These are phyloP conservation scores for Trichacis sp. DNA, from an alignment of 2,888 invertebrate genomes.

Conservation along the genomic window DNA sequence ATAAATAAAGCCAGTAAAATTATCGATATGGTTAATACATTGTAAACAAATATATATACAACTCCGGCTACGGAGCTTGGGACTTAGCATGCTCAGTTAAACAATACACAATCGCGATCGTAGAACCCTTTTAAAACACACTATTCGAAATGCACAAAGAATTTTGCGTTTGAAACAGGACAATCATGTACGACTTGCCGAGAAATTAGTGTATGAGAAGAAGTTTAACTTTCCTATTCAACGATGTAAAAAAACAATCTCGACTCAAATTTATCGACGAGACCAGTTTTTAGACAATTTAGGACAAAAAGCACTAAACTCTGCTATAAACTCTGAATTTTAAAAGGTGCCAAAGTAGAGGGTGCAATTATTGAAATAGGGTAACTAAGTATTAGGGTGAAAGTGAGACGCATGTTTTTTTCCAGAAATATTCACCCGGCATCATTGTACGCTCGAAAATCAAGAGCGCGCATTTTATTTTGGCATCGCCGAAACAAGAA, in stretches of 20 bases:
- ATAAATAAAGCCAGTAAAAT: constrained; percentile 64
- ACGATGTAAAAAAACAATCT: no score
- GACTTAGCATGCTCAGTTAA: constrained; percentile 70
- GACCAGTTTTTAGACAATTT: no score
- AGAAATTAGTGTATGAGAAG: constrained; percentile 51
- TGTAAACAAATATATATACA: constrained; percentile 47
- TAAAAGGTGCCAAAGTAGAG: constrained; percentile 63
- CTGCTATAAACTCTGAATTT: no score
- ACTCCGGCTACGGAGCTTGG: constrained; percentile 68
- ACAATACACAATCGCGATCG: constrained; percentile 63
- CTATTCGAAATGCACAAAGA: constrained; percentile 61
- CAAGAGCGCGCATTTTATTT: constrained; percentile 49
- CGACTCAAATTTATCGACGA: no score
- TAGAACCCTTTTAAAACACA: constrained; percentile 47
- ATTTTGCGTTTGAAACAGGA: constrained; percentile 68
- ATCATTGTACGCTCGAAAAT: neutral
- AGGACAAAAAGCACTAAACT: no score
- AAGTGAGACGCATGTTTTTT: constrained; percentile 15
- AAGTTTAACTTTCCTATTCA: no score
- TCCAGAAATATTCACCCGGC: constrained; percentile 1
- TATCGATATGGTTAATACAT: constrained; percentile 27
- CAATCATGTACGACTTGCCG: constrained; percentile 63
- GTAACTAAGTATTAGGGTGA: neutral
- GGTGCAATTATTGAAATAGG: constrained; percentile 41
- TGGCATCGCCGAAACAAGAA: constrained; percentile 38